Base-by-base conservation (phyloP, 1,140 invertebrate species). In the Ceratina japonica region DNA sequence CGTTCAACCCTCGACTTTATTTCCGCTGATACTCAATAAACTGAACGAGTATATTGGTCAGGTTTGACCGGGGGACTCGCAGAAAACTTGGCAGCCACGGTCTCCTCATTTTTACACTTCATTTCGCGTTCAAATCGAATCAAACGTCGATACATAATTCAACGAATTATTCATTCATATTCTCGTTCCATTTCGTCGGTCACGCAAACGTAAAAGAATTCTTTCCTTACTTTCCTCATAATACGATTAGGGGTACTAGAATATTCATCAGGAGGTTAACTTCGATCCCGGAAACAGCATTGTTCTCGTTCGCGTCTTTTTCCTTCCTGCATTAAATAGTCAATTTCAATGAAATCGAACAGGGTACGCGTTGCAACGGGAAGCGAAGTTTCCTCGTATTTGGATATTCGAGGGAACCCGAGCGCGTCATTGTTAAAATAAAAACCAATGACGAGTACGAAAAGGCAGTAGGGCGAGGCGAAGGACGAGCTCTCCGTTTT, bases 371-470 rank as follows among this genome's bases (percentile, higher is more conserved):
- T 27, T 37, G 16, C 51, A 22, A 31, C 4, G 4, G 27, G 27
- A 31, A 31, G 4, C 27, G 27, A 31, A 31, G 2, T 31, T 31
- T 31, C 27, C 27, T 31, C 27, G 2, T 31, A 31, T 31, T 31
- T 31, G 27, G 27, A 31, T 31, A 31, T 1, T 31, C 4, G 27
- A 1, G 27, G 44, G n/a, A 16, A 44, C 65, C 59, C 3, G 27
- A 37, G 22, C 52, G 2, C 52, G 52, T 44, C 62, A 63, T 66
- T 49, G 20, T 56, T 84, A 75, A 80, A 69, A 83, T 84, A 85
- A 85, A 84, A 77, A 16, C 20, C 15, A 13, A 0, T 20, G 31
- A 24, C 54, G 51, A 51, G 27, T 31, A 64, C 15, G 54, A 58
- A 84, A 84, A 77, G 73, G 44, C 10, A 20, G 27, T 22, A 68